Conservation (phyloP, 2,113 vertebrate species). For the Sardina pilchardus region DNA sequence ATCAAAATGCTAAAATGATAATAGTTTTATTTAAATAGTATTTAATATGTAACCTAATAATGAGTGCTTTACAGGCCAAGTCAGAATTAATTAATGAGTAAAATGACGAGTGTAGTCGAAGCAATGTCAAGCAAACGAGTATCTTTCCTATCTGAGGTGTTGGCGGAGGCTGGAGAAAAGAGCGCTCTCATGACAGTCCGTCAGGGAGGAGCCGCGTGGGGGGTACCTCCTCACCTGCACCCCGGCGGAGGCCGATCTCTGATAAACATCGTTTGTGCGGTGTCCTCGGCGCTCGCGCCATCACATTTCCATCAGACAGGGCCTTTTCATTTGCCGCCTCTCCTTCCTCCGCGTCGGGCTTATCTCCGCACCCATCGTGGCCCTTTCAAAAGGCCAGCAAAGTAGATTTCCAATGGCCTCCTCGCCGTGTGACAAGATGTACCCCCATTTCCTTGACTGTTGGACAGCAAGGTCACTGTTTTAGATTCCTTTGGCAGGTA, state of each 20-base stretch:
- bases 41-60: background rate
- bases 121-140: background rate
- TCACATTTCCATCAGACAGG: slow-evolving; percentile 78
- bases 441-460: slow-evolving; percentile 92
- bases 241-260: background rate
- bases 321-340: slow-evolving; percentile 84
- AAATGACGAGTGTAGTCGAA: background rate
- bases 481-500: slow-evolving; percentile 91
- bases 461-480: slow-evolving; percentile 95
- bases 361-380: slow-evolving; percentile 81
- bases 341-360: slow-evolving; percentile 71
- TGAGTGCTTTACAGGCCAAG: slow-evolving; percentile 16
- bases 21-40: background rate
- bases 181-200: background rate
- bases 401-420: slow-evolving; percentile 85
- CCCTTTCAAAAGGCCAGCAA: slow-evolving; percentile 91
- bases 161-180: slow-evolving; percentile 23
- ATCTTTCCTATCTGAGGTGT: background rate
- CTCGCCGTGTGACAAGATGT: slow-evolving; percentile 90
- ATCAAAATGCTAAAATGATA: background rate
- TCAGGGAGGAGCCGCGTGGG: slow-evolving; percentile 31
- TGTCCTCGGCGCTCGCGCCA: slow-evolving; percentile 41
- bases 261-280: slow-evolving; percentile 72
- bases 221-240: slow-evolving; percentile 34
- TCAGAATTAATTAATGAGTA: background rate